A percentile compares a stretch with the other conserved stretches of the same genome.
These are phyloP conservation scores for Portunus trituberculatus DNA, from an alignment of 1,140 invertebrate genomes.

Conservation along the genomic window DNA sequence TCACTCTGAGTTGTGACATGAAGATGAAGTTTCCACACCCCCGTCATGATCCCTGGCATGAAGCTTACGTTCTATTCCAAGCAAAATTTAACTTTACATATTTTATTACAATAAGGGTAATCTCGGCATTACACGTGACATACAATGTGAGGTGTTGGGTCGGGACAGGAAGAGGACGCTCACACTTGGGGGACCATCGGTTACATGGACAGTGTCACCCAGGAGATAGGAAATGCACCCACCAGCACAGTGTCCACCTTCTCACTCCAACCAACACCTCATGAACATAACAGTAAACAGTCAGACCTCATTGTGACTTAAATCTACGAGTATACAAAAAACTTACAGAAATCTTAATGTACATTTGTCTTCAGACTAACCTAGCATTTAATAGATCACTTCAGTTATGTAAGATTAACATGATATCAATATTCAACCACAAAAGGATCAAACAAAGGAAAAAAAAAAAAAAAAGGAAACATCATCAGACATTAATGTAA, in stretches of 20 bases:
- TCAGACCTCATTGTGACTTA: conserved; percentile 30
- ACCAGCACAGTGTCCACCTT: background rate
- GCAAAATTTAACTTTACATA: background rate
- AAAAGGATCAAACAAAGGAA: background rate
- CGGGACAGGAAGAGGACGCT: background rate
- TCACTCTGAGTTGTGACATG: too few species aligned
- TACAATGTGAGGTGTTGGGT: background rate
- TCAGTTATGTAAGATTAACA: background rate
- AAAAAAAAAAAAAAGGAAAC: background rate
- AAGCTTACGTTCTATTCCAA: background rate
- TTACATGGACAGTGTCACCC: background rate
- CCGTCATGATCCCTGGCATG: background rate
- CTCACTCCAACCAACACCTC: conserved; percentile 31
- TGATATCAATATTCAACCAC: conserved; percentile 31
- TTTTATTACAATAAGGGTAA: background rate
- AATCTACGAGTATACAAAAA: conserved; percentile 62
- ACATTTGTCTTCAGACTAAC: conserved; percentile 56
- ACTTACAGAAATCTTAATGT: conserved; percentile 30
- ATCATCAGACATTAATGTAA: background rate
- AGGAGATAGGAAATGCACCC: background rate
- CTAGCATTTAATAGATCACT: conserved; percentile 37
- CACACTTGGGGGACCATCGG: too few species aligned
- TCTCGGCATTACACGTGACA: background rate
- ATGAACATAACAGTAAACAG: conserved; percentile 44
- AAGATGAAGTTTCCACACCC: too few species aligned